Evolutionary conservation across 2,113 vertebrate genomes (phyloP).

Genomic region (Leptobrachium ailaonicum): DNA sequence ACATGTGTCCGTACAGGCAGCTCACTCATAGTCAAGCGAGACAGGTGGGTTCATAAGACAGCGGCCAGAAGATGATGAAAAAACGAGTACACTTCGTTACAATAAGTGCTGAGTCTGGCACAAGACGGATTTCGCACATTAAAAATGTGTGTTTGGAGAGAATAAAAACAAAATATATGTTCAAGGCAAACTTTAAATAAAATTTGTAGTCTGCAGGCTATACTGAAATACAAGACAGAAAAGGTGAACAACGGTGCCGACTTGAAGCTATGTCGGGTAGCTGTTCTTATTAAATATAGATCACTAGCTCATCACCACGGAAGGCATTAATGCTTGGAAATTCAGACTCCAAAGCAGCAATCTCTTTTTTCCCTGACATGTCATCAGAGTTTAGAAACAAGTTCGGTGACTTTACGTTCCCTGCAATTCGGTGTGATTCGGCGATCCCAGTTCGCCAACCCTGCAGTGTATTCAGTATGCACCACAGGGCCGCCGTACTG

Average conservation of each 20-base stretch:
- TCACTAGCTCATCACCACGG: background rate
- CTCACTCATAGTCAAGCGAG: constrained; percentile 2
- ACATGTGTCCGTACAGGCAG: constrained; percentile 5
- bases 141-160: background rate
- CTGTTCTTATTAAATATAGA: constrained; percentile 11
- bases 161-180: constrained; percentile 3
- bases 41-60: constrained; percentile 3
- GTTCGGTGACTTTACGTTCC: too few species aligned
- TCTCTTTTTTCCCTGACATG: background rate
- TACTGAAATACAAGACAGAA: background rate
- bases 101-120: background rate
- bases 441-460: too few species aligned
- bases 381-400: too few species aligned
- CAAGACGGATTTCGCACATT: background rate
- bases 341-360: background rate
- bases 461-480: too few species aligned
- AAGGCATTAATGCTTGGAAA: background rate
- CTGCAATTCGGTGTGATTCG: too few species aligned
- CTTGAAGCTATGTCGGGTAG: background rate
- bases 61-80: background rate
- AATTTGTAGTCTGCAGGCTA: background rate
- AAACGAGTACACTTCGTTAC: background rate
- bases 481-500: too few species aligned
- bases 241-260: background rate
- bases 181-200: background rate